Evolutionary conservation across 2,888 invertebrate genomes (phyloP), one percentile per base, ranked within the genome.

Genomic region (Eubasilissa splendida): DNA sequence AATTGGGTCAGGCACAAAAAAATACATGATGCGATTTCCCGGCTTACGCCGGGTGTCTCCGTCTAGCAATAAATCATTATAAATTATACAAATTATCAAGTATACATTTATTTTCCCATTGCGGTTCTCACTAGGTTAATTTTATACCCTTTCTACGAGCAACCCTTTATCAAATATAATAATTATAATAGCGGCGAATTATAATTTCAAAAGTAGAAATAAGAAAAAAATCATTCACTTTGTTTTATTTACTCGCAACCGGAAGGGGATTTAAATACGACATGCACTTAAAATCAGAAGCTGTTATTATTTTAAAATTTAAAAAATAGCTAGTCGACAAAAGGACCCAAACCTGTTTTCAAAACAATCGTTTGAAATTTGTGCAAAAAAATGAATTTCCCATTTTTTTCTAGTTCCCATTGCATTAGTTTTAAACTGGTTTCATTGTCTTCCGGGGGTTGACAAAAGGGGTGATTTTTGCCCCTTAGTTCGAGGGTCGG

Each of bases 281-380:
- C 74, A 14, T 54, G 50, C 60, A 77, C 77, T 77, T 52, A 71
- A 70, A 60, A 33, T 71, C 54, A 11, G 52, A 77, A 70, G 71
- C 78, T 60, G 74, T 79, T 79, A 74, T 79, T 74, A 79, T 74
- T 66, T 79, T 68, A 14, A 52, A 42, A 56, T 54, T 56, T 58
- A 53, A 31, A 33, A 79, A 79, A 74, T 75, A 79, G 66, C 58
- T 54, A 7, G 50, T 66, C 50, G 56, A 56, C 58, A 79, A 42
- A 56, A 52, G n/a, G 31, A 14, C n/a, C 7, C 54, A 79, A 79
- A 79, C 79, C 79, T 74, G 79, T 79, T 79, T 79, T 42, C 71
- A 52, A 66, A 65, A 79, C 79, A 79, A 75, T 66, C 75, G 65
- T 31, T 60, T 52, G 14, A 75, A 63, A 63, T 65, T 79, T 65